Evolutionary conservation across 2,888 invertebrate species (phyloP), one percentile per base, ranked within the genome.

Genomic region (Ophion ellenae): DNA sequence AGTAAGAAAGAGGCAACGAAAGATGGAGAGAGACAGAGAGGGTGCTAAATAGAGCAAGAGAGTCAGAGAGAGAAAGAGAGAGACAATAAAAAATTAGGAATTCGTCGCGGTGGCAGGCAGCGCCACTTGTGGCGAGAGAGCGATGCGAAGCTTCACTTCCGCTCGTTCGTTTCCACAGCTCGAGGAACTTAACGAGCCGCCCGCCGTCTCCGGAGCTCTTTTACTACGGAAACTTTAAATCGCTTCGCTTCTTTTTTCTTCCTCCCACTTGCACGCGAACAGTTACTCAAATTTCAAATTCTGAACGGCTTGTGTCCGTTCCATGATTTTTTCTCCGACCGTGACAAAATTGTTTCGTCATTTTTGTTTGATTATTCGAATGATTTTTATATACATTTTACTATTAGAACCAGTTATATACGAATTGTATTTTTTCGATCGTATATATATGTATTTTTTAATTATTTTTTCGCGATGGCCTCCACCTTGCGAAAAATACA

Each of bases 151-250:
- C 70, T 71, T 63, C 28, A 28, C 66, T 59, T 66, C 59, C 66
- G 24, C 66, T 64, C 40, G 80, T 36, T 75, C 57, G 80, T 40
- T 32, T 64, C 59, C 6, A 63, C 20, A 80, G 47, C 61, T 67
- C 79, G 57, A 67, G 80, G 28, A 75, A 81, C 73, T 81, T 74
- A 81, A 81, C 73, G 67, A 81, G 73, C 66, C 66, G 71, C 24
- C 36, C 59, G 57, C 57, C 66, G 74, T 73, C 66, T 66, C 28
- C 66, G 73, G 73, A 36, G 73, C 71, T 73, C 78, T 71, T 81
- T 66, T 28, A 67, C 47, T 24, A 45, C 66, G 24, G 40, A 66
- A 81, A 81, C 80, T 81, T 81, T 74, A 45, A 66, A 81, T 57
- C 73, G 45, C 64, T 75, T 47, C 20, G 28, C 28, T 28, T 45